phyloP scores from a whole-genome alignment of 2,888 invertebrate species.

The Fabriciana adippe region DNA sequence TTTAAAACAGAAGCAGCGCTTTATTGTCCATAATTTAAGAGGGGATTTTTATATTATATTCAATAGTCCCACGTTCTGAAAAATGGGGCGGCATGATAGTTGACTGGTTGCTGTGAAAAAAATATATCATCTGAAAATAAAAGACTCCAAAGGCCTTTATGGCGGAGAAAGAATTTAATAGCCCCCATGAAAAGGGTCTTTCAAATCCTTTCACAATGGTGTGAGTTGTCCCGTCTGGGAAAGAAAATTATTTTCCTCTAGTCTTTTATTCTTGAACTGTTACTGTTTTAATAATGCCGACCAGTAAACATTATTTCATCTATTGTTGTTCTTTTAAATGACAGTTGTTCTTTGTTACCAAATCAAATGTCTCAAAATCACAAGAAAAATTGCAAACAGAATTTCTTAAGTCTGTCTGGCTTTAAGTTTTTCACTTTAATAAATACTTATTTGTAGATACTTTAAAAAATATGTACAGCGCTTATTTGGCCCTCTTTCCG shows the following conservation, averaged over 20 bases:
- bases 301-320: constrained; percentile 34
- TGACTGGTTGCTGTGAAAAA: constrained; percentile 30
- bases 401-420: too few species aligned
- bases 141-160: constrained; percentile 40
- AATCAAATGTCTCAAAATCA: constrained; percentile 52
- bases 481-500: too few species aligned
- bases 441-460: too few species aligned
- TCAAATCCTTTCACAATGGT: constrained; percentile 76
- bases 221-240: constrained; percentile 61
- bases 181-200: constrained; percentile 57
- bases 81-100: constrained; percentile 15
- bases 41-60: constrained; percentile 38
- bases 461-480: too few species aligned
- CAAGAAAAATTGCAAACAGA: too few species aligned
- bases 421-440: too few species aligned
- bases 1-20: constrained; percentile 37
- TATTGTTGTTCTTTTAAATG: constrained; percentile 22
- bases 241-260: constrained; percentile 73
- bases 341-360: constrained; percentile 5
- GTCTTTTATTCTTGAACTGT: constrained; percentile 60
- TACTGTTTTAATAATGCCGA: constrained; percentile 56
- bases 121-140: constrained; percentile 44
- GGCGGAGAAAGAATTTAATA: constrained; percentile 53
- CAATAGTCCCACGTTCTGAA: neutral
- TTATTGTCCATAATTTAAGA: constrained; percentile 56